Base-by-base conservation (phyloP, 2,888 invertebrate genomes). In the Lycia hirtaria region DNA sequence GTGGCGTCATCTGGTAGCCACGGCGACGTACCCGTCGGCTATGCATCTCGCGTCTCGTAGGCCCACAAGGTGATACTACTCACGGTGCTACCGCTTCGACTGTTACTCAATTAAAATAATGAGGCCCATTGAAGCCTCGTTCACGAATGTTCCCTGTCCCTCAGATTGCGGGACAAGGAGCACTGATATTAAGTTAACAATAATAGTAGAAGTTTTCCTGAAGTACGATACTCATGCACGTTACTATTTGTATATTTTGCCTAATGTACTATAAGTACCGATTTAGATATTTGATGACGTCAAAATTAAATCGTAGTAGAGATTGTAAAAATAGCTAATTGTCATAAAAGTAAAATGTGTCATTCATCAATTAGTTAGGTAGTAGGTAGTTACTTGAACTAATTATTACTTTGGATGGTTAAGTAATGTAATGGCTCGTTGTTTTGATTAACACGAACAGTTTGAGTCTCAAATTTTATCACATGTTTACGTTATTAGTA, bases 1-100 rank as follows among this genome's bases (percentile, higher is more conserved):
- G 84, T 83, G 81, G 87, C 89, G 88, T 89, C 87, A 87, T 85
- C 83, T 88, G 87, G 87, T 88, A 88, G 88, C 87, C 65, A 69
- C 76, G 76, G 75, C 73, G 80, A 72, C 75, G 79, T 82, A 79
- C 83, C 86, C 82, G 80, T 75, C 62, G 84, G 88, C 87, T 78
- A 83, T 84, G 82, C 83, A 80, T 81, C 82, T 80, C 75, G 71
- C 44, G 26, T 44, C 43, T 55, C 50, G 47, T 44, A n/a, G 14
- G 32, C 22, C 12, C 17, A 19, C 22, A 26, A 44, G 19, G 26
- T 55, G 32, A 30, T 35, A 37, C 43, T 19, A 52, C 38, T 40
- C 40, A 32, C 41, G 61, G 53, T 56, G 49, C 59, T 62, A 52
- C 49, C 41, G 35, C 47, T 15, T 26, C 43, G 30, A 30, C 54